Conservation (phyloP, 2,113 vertebrate genomes). For the Hyaena hyaena region DNA sequence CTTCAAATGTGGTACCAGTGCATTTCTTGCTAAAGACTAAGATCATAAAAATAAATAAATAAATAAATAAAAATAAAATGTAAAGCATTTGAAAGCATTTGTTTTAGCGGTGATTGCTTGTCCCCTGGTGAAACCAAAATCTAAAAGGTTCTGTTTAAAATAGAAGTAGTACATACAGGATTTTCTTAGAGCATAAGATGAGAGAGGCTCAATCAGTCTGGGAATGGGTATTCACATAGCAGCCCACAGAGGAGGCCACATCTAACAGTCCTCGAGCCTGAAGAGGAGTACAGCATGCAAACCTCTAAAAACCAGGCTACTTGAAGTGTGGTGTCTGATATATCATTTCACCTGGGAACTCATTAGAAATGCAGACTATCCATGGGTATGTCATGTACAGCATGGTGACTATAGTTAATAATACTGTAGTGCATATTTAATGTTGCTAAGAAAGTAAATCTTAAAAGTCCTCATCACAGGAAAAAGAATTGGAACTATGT, state of each 20-base stretch:
- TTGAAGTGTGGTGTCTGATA: too few species aligned
- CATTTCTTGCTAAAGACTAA: not conserved
- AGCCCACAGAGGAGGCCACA: not conserved
- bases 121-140: not conserved
- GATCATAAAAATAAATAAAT: too few species aligned
- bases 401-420: not conserved
- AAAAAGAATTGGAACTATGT: not conserved
- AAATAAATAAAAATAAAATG: not conserved
- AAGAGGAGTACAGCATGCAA: not conserved
- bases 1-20: not conserved
- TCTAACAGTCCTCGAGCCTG: not conserved
- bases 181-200: not conserved
- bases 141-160: not conserved
- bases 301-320: not conserved
- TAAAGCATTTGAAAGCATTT: not conserved
- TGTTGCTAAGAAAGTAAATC: not conserved
- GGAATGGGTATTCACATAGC: not conserved
- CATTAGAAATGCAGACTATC: not conserved
- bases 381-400: not conserved
- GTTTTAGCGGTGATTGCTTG: not conserved
- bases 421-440: not conserved
- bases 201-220: not conserved
- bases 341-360: not conserved
- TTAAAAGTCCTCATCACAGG: not conserved
- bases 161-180: rapidly evolving